phyloP scores from a whole-genome alignment of 2,888 invertebrate species.

The Pristionchus entomophagus region DNA sequence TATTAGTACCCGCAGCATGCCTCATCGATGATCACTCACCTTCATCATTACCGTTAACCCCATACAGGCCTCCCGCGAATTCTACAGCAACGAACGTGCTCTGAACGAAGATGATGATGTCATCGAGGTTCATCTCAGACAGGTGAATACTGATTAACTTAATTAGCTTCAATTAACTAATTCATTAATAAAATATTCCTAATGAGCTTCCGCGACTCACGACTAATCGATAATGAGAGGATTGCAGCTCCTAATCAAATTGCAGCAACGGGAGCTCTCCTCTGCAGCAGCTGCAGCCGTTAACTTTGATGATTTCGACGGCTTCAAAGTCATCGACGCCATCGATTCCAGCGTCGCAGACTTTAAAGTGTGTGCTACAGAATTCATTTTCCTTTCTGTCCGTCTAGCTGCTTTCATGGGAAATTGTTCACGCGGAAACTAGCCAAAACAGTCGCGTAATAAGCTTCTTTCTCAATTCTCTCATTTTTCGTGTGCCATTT shows the following conservation, averaged over 20 bases:
- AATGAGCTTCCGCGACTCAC: neutral
- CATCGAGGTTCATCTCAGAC: slow-evolving; percentile 32
- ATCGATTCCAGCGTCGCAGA: neutral
- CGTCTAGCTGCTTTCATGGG: neutral
- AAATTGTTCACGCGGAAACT: neutral
- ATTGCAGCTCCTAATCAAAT: neutral
- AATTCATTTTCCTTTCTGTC: neutral
- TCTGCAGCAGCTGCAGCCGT: slow-evolving; percentile 13
- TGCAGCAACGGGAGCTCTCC: neutral
- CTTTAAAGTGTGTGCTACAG: slow-evolving; percentile 10
- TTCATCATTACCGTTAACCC: neutral
- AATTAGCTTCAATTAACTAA: neutral
- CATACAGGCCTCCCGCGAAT: neutral
- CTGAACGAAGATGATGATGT: slow-evolving; percentile 33
- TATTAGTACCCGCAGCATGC: neutral
- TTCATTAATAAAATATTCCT: neutral
- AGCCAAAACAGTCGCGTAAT: neutral
- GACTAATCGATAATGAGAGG: neutral
- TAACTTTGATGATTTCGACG: neutral
- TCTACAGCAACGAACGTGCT: neutral
- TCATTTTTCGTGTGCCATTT: neutral
- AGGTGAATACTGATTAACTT: neutral
- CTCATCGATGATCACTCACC: neutral
- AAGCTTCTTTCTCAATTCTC: neutral
- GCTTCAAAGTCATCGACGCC: slow-evolving; percentile 30